Percentiles rank a stretch among this genome's conserved stretches.
These are phyloP conservation scores for Etheostoma nigrum DNA, from an alignment of 2,797 vertebrate genomes.

Conservation along the genomic window DNA sequence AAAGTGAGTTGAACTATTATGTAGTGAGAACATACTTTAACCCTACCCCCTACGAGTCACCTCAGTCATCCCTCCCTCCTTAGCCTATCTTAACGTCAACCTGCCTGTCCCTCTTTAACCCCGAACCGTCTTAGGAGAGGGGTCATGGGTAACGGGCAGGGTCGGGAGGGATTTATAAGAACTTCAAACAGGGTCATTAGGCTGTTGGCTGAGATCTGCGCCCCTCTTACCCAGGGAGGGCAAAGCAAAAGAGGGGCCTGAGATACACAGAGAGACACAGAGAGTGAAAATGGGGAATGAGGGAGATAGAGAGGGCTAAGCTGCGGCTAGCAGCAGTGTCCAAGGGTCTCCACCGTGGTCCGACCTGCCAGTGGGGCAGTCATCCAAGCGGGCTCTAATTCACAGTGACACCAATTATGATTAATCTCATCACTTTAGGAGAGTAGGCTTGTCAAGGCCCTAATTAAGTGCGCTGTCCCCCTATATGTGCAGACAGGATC, in stretches of 20 bases:
- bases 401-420: conserved; percentile 99
- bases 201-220: conserved; percentile 81
- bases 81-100: conserved; percentile 91
- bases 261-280: conserved; percentile 59
- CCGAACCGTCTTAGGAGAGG: conserved; percentile 76
- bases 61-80: conserved; percentile 79
- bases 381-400: conserved; percentile 95
- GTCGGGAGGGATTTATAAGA: conserved; percentile 78
- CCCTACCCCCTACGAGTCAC: conserved; percentile 21
- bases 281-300: conserved; percentile 43
- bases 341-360: conserved; percentile 94
- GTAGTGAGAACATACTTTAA: conserved; percentile 61
- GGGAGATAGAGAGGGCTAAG: conserved; percentile 68
- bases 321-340: conserved; percentile 88
- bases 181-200: conserved; percentile 86
- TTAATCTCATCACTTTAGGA: conserved; percentile 99
- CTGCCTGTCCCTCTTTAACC: conserved; percentile 80
- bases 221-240: conserved; percentile 79
- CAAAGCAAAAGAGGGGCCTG: conserved; percentile 74
- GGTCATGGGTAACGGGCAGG: conserved; percentile 83
- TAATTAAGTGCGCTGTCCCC: conserved; percentile 98
- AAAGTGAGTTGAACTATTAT: conserved; percentile 54
- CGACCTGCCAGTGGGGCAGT: conserved; percentile 93
- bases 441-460: conserved; percentile 98
- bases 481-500: conserved; percentile 93